phyloP scores from a whole-genome alignment of 2,888 invertebrate species.

The Altica lythri region DNA sequence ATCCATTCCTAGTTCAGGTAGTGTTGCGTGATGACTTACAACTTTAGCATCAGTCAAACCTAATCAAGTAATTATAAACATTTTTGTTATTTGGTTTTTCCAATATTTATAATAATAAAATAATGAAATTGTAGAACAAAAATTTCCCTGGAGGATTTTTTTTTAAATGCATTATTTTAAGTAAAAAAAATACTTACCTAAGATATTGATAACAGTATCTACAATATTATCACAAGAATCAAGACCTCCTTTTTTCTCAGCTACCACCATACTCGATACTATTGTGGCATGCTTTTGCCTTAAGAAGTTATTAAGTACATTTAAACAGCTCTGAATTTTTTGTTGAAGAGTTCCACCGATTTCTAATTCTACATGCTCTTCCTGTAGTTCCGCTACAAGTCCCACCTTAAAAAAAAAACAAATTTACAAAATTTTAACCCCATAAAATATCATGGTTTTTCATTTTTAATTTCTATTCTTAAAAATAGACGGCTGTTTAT shows the following conservation, averaged over 20 bases:
- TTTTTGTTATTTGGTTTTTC: neutral
- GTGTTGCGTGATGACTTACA: slow-evolving; percentile 69
- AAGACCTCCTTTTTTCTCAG: slow-evolving; percentile 73
- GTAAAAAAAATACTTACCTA: slow-evolving; percentile 61
- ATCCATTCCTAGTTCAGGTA: slow-evolving; percentile 95
- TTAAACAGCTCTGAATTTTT: slow-evolving; percentile 67
- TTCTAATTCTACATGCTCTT: slow-evolving; percentile 54
- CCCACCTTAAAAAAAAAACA: slow-evolving; percentile 64
- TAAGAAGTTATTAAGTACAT: slow-evolving; percentile 71
- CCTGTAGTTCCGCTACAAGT: slow-evolving; percentile 66
- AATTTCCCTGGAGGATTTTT: too few relatives aligned
- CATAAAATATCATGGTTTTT: too few relatives aligned
- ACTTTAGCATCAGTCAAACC: slow-evolving; percentile 65
- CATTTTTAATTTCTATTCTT: too few relatives aligned
- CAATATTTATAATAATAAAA: neutral
- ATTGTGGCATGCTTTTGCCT: slow-evolving; percentile 65
- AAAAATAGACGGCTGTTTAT: too few relatives aligned
- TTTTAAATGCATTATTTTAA: neutral
- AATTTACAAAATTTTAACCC: too few relatives aligned
- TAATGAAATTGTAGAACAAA: too few relatives aligned
- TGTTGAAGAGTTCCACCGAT: slow-evolving; percentile 71
- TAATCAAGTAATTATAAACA: slow-evolving; percentile 9
- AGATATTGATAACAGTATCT: slow-evolving; percentile 67
- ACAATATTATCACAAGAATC: slow-evolving; percentile 70
- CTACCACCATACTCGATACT: slow-evolving; percentile 84